Base-by-base conservation (phyloP, 2,113 vertebrate genomes). In the Campylomormyrus tamandua region DNA sequence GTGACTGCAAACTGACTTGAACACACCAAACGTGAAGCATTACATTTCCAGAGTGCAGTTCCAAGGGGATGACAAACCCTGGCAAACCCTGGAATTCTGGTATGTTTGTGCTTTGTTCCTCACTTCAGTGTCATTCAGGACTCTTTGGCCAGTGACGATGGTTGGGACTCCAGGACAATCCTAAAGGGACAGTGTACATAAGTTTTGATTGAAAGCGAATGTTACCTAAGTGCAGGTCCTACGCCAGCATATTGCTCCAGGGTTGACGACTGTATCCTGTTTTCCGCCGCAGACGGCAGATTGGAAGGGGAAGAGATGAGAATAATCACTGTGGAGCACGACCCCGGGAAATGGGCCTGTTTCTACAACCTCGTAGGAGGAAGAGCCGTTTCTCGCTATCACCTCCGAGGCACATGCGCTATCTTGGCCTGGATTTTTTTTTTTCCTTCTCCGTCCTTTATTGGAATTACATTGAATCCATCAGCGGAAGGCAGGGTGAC, bases 301-400 rank as follows among this genome's bases (percentile, higher is more conserved):
- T 91, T 91, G 70, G 31, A 31, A 53, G 19, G 89, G 91, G 90
- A 91, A 90, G 93, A 93, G 95, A 94, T 94, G 91, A 93, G 93
- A 85, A 89, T 94, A 92, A 56, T 90, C 92, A 91, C 91, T 90
- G 93, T 39, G 93, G 93, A 94, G 92, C 93, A 89, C 92, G 93
- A 95, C 95, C 94, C 93, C 91, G 94, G 95, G 94, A 96, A 95
- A 92, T 90, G 88, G 91, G 53, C 93, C 84, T 91, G 93, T 95
- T 91, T 93, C 92, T 94, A 94, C 92, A 93, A 91, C 91, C 87
- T 62, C 90, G 90, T 93, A 95, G 94, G 95, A 95, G 94, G 96
- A 96, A 95, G 95, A 90, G 46, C 49, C 83, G 92, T 94, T 93
- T 90, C 89, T 94, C 92, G 90, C 58, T 85, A 90, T 89, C 52